phyloP scores from a whole-genome alignment of 2,113 vertebrate genomes.

The Spheniscus mendiculus region DNA sequence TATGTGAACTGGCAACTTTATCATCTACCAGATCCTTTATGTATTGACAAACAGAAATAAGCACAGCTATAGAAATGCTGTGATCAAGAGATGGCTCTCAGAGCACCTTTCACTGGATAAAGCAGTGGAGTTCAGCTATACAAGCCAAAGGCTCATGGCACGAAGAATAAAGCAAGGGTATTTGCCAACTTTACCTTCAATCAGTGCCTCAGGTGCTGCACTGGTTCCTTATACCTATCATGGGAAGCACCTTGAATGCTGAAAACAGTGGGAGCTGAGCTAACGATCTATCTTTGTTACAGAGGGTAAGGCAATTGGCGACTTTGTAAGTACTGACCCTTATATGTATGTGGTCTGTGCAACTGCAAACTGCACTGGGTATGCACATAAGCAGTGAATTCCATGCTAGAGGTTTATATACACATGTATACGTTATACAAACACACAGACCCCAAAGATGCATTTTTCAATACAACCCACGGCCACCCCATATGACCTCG shows the following conservation, averaged over 20 bases:
- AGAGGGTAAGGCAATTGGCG: not conserved
- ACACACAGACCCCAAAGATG: not conserved
- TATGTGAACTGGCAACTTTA: not conserved
- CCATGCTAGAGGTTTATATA: not conserved
- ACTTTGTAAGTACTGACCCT: not conserved
- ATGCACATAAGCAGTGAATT: not conserved
- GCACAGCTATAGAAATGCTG: not conserved
- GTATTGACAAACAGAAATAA: not conserved
- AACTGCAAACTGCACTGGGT: not conserved
- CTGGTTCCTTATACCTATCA: not conserved
- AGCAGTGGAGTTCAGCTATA: not conserved
- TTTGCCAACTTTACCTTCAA: not conserved
- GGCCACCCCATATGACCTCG: not conserved
- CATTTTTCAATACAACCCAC: not conserved
- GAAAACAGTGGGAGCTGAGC: not conserved
- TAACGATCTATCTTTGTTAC: not conserved
- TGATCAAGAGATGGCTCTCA: not conserved
- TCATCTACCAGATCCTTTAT: not conserved
- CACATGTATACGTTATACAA: fast-evolving
- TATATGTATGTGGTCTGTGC: not conserved
- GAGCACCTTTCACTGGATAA: not conserved
- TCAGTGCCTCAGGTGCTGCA: not conserved
- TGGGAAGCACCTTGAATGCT: not conserved
- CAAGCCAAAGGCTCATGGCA: not conserved
- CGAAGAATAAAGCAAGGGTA: not conserved